These are phyloP conservation scores for Thamnaconus septentrionalis DNA, from an alignment of 2,113 vertebrate species.

Conservation along the genomic window DNA sequence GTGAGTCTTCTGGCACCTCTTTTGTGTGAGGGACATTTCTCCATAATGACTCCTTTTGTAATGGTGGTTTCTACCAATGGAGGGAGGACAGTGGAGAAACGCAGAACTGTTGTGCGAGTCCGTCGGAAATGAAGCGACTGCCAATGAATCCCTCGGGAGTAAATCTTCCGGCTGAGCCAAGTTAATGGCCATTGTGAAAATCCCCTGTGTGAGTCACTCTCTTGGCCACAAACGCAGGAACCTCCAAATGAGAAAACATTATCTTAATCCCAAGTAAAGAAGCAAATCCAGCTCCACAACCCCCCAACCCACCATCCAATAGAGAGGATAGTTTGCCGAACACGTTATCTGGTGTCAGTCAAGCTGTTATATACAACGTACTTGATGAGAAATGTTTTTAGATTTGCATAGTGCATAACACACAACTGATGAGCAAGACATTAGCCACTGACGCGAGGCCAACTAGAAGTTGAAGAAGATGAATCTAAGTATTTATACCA, in stretches of 20 bases:
- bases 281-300: slow-evolving; percentile 45
- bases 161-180: slow-evolving; percentile 46
- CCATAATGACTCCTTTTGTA: slow-evolving; percentile 21
- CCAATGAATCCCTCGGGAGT: slow-evolving; percentile 45
- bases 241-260: slow-evolving; percentile 54
- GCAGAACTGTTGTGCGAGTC: slow-evolving; percentile 33
- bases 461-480: too few species aligned
- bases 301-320: neutral
- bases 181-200: slow-evolving; percentile 59
- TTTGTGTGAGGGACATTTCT: slow-evolving; percentile 14
- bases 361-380: slow-evolving; percentile 15
- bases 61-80: slow-evolving; percentile 8
- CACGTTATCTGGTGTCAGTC: slow-evolving; percentile 24
- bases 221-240: slow-evolving; percentile 46
- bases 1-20: slow-evolving; percentile 15
- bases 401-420: too few species aligned
- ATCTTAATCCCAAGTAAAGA: slow-evolving; percentile 58
- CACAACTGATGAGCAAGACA: too few species aligned
- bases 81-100: slow-evolving; percentile 13
- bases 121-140: slow-evolving; percentile 33
- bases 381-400: too few species aligned
- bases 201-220: slow-evolving; percentile 50
- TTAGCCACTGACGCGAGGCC: too few species aligned
- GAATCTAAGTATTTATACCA: too few species aligned
- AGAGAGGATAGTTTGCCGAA: slow-evolving; percentile 5